Evolutionary conservation across 2,113 vertebrate species (phyloP).

Genomic region (Alexandromys fortis): DNA sequence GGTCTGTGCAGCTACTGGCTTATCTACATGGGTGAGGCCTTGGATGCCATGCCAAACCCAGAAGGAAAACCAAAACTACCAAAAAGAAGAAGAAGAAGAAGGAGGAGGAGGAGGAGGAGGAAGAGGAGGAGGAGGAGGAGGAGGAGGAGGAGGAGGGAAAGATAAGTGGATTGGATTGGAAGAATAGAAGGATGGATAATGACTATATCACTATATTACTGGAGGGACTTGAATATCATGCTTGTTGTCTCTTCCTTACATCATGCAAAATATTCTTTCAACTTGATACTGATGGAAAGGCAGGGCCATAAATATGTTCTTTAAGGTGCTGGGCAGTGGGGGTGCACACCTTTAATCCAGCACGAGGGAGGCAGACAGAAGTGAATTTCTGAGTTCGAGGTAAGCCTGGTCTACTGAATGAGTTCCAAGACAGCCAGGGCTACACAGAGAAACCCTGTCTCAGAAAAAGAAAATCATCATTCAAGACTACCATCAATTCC

Average conservation of each 20-base stretch:
- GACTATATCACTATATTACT: not conserved
- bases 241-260: not conserved
- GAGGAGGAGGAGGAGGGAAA: too few relatives aligned
- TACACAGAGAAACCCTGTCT: not conserved
- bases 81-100: too few relatives aligned
- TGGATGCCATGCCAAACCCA: not conserved
- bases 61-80: not conserved
- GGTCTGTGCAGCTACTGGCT: not conserved
- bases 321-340: not conserved
- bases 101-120: too few relatives aligned
- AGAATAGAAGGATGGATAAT: not conserved
- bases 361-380: not conserved
- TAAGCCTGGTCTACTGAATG: not conserved
- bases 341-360: not conserved
- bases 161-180: too few relatives aligned
- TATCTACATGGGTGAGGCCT: not conserved
- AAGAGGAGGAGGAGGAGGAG: too few relatives aligned
- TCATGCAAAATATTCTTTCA: slow-evolving; percentile 16
- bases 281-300: slow-evolving; percentile 22
- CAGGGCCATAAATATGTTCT: not conserved
- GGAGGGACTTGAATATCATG: not conserved
- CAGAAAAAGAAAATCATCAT: not conserved
- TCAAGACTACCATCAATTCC: slow-evolving; percentile 4
- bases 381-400: not conserved
- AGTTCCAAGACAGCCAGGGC: not conserved